Base-by-base conservation (phyloP, 1,140 invertebrate genomes). In the Drosophila obscura region DNA sequence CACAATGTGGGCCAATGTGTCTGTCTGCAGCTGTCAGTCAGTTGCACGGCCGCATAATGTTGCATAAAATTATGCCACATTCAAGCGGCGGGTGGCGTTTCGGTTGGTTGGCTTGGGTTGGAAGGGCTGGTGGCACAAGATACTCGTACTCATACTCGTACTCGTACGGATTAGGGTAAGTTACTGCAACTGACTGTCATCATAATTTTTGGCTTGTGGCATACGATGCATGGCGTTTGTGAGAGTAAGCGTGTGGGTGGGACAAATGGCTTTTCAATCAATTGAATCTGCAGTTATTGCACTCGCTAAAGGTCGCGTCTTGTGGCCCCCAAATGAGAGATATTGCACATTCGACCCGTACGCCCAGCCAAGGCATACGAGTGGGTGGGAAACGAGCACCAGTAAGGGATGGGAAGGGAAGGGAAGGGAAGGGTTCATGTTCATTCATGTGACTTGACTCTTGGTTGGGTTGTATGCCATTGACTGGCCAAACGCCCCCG, bases 261-360 rank as follows among this genome's bases (percentile, higher is more conserved):
- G 19, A 59, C 77, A 82, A 87, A 87, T 87, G 78, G 83, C 83
- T 82, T 87, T 87, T 87, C 83, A 87, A 87, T 87, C 82, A 87
- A 87, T 87, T 87, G 83, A 88, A 74, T 69, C 68, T 76, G 78
- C 83, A 88, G 82, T 87, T 82, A 88, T 77, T 85, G 81, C 81
- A 81, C 81, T 85, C 64, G 59, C 73, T 60, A 71, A 67, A 77
- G 73, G 81, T 76, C 55, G 53, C 45, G 16, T 41, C 72, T 51
- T 51, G 16, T 51, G 31, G 52, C 67, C 51, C 15, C 48, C 31
- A 51, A 44, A 59, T 19, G 49, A 22, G 15, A 49, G 63, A 82
- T 59, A 83, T 84, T 79, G 65, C 73, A 51, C 81, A 85, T 73
- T 61, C 81, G 73, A 77, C 80, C 55, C 64, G 65, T 74, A 28